Evolutionary conservation across 2,888 invertebrate species (phyloP), one percentile per base, ranked within the genome.

Genomic region (Toxonevra muliebris): DNA sequence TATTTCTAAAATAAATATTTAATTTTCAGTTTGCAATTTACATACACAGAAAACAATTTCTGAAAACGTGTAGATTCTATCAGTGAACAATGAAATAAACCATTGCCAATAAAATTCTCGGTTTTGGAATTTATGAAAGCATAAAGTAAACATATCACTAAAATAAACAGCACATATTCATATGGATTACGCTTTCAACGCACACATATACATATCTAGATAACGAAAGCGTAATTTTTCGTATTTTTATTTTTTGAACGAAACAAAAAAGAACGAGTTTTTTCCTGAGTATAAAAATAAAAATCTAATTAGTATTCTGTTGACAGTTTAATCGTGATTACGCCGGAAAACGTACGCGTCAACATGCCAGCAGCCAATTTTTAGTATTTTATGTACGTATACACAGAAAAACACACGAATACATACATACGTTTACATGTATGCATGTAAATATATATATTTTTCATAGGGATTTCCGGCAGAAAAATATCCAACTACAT

Each of bases 231-330:
- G n/a, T n/a, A n/a, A n/a, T n/a, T n/a, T n/a, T n/a, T n/a, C n/a
- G n/a, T n/a, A n/a, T n/a, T n/a, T n/a, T n/a, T n/a, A n/a, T n/a
- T n/a, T n/a, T n/a, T n/a, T n/a, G n/a, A 30, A 30, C 30, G 30
- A 30, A 30, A n/a, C n/a, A n/a, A n/a, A 30, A 30, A 30, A 30
- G 30, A 4, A 7, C 30, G 30, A 30, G n/a, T n/a, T n/a, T n/a
- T n/a, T n/a, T n/a, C n/a, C n/a, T n/a, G n/a, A n/a, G 30, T 30
- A 30, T 30, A 59, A 66, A 75, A 75, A 80, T 82, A 82, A 82
- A 83, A 84, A 80, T 83, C 82, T 84, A 83, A 83, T 83, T 83
- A 83, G 84, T 84, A 83, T 83, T 84, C 83, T 79, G 84, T 82
- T 83, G 83, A 83, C 82, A 82, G 84, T 82, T 83, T 83, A 83